These are phyloP conservation scores for Liparis tanakae DNA, from an alignment of 2,797 vertebrate genomes.

Conservation along the genomic window DNA sequence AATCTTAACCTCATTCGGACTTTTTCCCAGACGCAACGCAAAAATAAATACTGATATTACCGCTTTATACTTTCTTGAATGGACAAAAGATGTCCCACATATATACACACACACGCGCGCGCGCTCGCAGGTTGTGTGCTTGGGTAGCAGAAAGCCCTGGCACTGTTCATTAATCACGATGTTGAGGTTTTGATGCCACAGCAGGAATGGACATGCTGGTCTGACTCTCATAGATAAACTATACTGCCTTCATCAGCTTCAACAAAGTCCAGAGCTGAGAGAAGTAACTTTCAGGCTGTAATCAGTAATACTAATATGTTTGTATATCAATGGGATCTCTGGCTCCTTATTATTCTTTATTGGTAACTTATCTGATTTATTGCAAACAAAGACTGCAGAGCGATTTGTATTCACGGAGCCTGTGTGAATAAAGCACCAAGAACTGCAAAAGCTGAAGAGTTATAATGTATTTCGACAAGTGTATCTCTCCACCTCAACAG, in stretches of 20 bases:
- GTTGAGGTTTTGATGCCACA: slow-evolving; percentile 77
- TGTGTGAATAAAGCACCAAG: background rate
- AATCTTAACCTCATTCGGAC: background rate
- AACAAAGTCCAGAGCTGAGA: slow-evolving; percentile 38
- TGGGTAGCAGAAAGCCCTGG: slow-evolving; percentile 69
- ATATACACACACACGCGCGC: slow-evolving; percentile 11
- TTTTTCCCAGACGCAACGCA: background rate
- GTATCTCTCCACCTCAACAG: background rate
- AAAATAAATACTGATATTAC: slow-evolving; percentile 6
- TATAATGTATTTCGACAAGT: background rate
- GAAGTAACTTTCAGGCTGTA: slow-evolving; percentile 37
- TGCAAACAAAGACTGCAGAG: background rate
- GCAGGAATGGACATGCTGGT: slow-evolving; percentile 76
- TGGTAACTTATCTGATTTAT: background rate
- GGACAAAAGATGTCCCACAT: slow-evolving; percentile 16
- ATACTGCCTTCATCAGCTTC: slow-evolving; percentile 75
- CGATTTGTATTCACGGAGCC: background rate
- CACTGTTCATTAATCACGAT: slow-evolving; percentile 75
- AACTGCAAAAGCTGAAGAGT: background rate
- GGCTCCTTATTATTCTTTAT: background rate
- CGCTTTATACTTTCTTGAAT: background rate
- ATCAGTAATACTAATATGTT: slow-evolving; percentile 9
- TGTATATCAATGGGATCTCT: slow-evolving; percentile 1
- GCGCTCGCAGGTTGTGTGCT: slow-evolving; percentile 61
- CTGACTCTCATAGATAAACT: slow-evolving; percentile 70